Evolutionary conservation across 2,113 vertebrate species (phyloP), one percentile per base, ranked within the genome.

Genomic region (Mohoua ochrocephala): DNA sequence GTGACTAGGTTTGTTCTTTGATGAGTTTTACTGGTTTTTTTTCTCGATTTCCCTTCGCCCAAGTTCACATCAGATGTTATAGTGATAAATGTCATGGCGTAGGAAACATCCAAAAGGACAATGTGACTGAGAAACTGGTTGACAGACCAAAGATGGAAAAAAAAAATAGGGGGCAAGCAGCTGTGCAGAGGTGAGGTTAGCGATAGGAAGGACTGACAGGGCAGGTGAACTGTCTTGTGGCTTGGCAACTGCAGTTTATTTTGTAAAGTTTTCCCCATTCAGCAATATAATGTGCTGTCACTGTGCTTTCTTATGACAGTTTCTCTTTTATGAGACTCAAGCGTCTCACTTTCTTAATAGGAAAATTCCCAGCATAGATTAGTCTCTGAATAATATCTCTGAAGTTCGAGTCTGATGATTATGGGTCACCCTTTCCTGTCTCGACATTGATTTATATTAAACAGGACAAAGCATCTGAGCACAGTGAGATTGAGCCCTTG

Each of bases 391-490:
- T 92, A 68, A 59, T 78, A 67, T 63, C 68, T 93, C 44, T 76
- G 69, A 95, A 71, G 73, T 87, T 90, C 0, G 24, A 70, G 37
- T 57, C 77, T 91, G 91, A 50, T 94, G 89, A 91, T 90, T 87
- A 84, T 59, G 45, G 60, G 91, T 96, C 89, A 93, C 90, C 84
- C 94, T 89, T 71, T 69, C 59, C 59, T 81, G 44, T 80, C 96
- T 87, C 4, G 3, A 45, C 2, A 8, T 44, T 95, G 93, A 93
- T 96, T 97, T 97, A 44, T 93, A 95, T 97, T 21, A 11, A 95
- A 91, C 45, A 73, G 91, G 91, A 96, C 84, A 92, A 91, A 91
- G 68, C 65, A 89, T 42, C 49, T 83, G 82, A 95, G 71, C 41
- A 77, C 49, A 59, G 37, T 90, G 83, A 93, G 77, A 92, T 21